These are phyloP conservation scores for Caenorhabditis uteleia DNA, from an alignment of 2,888 invertebrate species.

Conservation along the genomic window DNA sequence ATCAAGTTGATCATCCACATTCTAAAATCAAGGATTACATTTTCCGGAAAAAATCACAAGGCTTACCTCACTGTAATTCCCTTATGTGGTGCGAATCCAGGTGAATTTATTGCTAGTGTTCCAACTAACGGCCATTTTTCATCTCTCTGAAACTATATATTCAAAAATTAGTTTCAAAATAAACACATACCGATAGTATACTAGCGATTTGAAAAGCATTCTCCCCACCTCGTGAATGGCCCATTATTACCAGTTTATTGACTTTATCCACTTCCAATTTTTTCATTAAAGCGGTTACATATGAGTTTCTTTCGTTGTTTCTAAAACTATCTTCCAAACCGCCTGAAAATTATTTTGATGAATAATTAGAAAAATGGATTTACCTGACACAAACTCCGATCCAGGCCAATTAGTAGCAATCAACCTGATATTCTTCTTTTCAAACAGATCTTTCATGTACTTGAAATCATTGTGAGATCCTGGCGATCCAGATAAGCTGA, in stretches of 20 bases:
- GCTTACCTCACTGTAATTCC: conserved; percentile 17
- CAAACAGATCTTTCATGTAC: conserved; percentile 30
- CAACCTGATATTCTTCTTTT: conserved; percentile 24
- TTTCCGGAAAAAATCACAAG: not conserved
- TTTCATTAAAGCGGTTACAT: conserved; percentile 25
- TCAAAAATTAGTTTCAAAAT: not conserved
- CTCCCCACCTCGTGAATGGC: conserved; percentile 37
- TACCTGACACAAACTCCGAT: conserved; percentile 28
- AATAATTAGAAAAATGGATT: not conserved
- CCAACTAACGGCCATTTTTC: conserved; percentile 31
- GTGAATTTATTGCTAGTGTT: conserved; percentile 22
- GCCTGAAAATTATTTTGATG: not conserved
- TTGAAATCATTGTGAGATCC: conserved; percentile 39
- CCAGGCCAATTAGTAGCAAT: conserved; percentile 32
- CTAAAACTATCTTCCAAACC: conserved; percentile 22
- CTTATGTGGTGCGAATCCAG: conserved; percentile 25
- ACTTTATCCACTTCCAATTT: conserved; percentile 22
- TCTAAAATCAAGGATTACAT: conserved; percentile 4
- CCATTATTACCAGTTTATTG: conserved; percentile 22
- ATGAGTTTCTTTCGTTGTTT: conserved; percentile 28
- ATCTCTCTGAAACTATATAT: not conserved
- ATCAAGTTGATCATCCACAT: conserved; percentile 24
- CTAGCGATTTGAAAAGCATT: conserved; percentile 29
- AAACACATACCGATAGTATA: conserved; percentile 18
- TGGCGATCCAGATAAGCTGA: conserved; percentile 28